These are phyloP conservation scores for Rhegmatorhina hoffmannsi DNA, from an alignment of 2,113 vertebrate species.

Conservation along the genomic window DNA sequence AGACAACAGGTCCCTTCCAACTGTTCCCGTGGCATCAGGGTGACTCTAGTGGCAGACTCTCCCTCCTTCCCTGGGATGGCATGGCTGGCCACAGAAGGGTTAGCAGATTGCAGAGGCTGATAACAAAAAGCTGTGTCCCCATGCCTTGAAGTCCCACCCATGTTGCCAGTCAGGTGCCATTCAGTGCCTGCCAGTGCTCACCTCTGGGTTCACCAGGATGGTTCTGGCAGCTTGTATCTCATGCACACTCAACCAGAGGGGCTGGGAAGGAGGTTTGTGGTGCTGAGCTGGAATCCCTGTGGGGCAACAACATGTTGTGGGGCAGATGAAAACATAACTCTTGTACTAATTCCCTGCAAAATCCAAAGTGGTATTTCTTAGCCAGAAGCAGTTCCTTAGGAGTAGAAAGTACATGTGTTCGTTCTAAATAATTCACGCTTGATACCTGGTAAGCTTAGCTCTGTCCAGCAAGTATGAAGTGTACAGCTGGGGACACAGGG, in stretches of 20 bases:
- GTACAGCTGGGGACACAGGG: background rate
- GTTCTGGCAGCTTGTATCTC: background rate
- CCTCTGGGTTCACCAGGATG: background rate
- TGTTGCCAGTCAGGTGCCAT: rapidly evolving
- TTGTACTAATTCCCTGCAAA: background rate
- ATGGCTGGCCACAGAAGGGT: background rate
- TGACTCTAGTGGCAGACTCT: background rate
- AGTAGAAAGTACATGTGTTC: background rate
- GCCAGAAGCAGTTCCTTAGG: background rate
- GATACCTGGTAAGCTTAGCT: background rate
- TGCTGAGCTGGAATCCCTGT: background rate
- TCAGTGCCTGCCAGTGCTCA: background rate
- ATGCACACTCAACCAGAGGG: background rate
- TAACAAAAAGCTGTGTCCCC: rapidly evolving
- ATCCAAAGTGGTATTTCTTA: background rate
- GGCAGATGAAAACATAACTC: constrained; percentile 10
- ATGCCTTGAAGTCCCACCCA: rapidly evolving
- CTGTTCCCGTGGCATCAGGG: background rate
- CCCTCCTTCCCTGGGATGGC: background rate
- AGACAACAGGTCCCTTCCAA: background rate
- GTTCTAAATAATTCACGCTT: background rate
- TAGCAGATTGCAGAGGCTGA: background rate
- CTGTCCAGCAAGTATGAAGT: background rate
- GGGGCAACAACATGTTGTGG: background rate
- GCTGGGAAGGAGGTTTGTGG: background rate